phyloP scores from a whole-genome alignment of 2,797 vertebrate genomes.

The Danio albolineatus region DNA sequence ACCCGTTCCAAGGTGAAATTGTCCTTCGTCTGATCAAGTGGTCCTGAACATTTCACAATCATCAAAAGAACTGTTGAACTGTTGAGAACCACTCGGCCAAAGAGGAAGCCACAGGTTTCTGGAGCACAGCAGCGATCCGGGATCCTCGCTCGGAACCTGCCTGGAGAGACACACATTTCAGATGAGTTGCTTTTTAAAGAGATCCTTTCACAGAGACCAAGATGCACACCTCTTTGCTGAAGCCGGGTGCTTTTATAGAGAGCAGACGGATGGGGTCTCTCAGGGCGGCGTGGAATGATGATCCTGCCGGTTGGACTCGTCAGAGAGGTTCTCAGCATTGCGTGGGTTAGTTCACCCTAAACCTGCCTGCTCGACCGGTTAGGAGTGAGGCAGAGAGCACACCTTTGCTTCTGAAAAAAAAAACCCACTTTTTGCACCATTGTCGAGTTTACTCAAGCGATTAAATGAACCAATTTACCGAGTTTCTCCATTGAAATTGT shows the following conservation, averaged over 20 bases:
- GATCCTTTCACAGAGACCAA: background rate
- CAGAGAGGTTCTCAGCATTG: slow-evolving; percentile 73
- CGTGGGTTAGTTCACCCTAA: slow-evolving; percentile 48
- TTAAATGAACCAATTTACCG: background rate
- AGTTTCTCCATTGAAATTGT: no score
- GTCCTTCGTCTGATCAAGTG: slow-evolving; percentile 83
- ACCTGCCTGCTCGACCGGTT: slow-evolving; percentile 53
- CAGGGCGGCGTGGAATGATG: slow-evolving; percentile 71
- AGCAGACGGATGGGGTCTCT: background rate
- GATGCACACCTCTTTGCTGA: background rate
- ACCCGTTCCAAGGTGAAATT: background rate
- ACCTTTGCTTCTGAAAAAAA: slow-evolving; percentile 7
- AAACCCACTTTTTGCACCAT: background rate
- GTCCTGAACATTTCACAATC: slow-evolving; percentile 99
- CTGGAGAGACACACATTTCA: background rate
- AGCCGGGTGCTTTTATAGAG: slow-evolving; percentile 44
- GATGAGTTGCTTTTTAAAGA: background rate
- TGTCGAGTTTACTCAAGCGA: background rate
- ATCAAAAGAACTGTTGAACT: slow-evolving; percentile 93
- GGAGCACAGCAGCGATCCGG: background rate
- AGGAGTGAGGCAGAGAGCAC: background rate
- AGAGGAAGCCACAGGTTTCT: slow-evolving; percentile 58
- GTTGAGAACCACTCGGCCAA: slow-evolving; percentile 92
- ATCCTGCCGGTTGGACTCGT: slow-evolving; percentile 80
- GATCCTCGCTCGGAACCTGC: slow-evolving; percentile 19